Evolutionary conservation across 92 coral and sea anemone genomes (phyloP), one percentile per base, ranked within the genome.

Genomic region (Micromussa lordhowensis): DNA sequence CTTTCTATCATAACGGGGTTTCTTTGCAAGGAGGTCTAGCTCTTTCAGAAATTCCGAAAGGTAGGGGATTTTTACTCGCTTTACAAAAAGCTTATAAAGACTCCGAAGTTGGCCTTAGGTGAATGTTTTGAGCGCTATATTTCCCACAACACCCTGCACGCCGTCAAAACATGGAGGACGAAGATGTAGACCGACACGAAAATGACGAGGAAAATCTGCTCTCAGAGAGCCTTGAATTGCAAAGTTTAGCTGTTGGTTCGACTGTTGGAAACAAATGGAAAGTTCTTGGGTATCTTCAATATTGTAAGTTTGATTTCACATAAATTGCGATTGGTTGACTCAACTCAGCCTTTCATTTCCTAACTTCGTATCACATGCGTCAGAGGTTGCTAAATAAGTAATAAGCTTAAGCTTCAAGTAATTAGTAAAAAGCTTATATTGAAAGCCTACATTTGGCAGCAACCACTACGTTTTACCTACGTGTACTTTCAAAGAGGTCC

Each of bases 71-170:
- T 36, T 36, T 36, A 40, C 48, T 40, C 48, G 9, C 48, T 40
- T 40, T 40, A 40, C n/a, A n/a, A n/a, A 7, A 40, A 40, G 7
- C 48, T 4, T 40, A 40, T 2, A 40, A 40, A 40, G 48, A 40
- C 48, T 4, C 9, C 0, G 48, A 40, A 0, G 51, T 7, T 0
- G 51, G 51, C 6, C 51, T 44, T 9, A n/a, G n/a, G n/a, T n/a
- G 51, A 44, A 31, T 24, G 2, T 57, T 44, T 44, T 8, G 51
- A 44, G 51, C 51, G 51, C 51, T 0, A 9, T 44, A 44, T 44
- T 48, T 54, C 83, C 83, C 83, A 79, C 12, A 79, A 79, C 61
- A 54, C 83, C 83, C 69, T 58, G 83, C 83, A 14, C 18, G 57
- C 15, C 48, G 28, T 58, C 24, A 38, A 26, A 82, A 38, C 64